Percentiles rank a stretch among this genome's conserved stretches.
Evolutionary conservation across 2,797 vertebrate species (phyloP).

Genomic region (Pachyuromys duprasi): DNA sequence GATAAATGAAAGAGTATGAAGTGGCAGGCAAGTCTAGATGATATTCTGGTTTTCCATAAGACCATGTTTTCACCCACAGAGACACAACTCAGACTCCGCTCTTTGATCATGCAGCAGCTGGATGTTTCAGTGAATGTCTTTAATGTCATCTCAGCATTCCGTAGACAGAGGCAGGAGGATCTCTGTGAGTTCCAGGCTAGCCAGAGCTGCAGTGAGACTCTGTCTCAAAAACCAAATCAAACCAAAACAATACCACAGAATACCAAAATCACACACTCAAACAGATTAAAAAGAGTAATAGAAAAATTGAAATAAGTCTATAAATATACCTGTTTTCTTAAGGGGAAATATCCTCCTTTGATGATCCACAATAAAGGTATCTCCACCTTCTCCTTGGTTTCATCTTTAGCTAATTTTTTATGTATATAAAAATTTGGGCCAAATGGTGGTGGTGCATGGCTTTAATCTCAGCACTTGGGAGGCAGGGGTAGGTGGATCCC

Average conservation of each 20-base stretch:
- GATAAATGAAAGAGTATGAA: background rate
- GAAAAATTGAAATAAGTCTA: background rate
- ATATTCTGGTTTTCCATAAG: background rate
- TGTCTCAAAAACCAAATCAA: background rate
- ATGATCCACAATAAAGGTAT: background rate
- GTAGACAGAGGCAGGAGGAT: too few relatives aligned
- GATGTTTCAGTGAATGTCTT: too few relatives aligned
- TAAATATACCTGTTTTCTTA: background rate
- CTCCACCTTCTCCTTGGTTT: background rate
- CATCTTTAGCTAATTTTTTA: background rate
- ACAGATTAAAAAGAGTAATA: background rate
- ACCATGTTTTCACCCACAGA: background rate
- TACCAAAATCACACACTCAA: too few relatives aligned
- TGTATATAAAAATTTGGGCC: background rate
- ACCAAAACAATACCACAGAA: background rate
- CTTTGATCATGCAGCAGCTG: background rate
- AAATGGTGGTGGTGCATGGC: background rate
- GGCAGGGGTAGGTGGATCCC: background rate
- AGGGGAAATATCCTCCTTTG: background rate
- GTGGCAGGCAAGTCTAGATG: too few relatives aligned
- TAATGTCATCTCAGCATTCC: background rate
- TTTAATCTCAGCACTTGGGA: background rate
- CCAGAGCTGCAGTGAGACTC: background rate
- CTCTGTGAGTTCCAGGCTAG: background rate
- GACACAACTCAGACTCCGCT: background rate